Conservation (phyloP, 2,113 vertebrate genomes). For the Apistogramma diplotaenia region DNA sequence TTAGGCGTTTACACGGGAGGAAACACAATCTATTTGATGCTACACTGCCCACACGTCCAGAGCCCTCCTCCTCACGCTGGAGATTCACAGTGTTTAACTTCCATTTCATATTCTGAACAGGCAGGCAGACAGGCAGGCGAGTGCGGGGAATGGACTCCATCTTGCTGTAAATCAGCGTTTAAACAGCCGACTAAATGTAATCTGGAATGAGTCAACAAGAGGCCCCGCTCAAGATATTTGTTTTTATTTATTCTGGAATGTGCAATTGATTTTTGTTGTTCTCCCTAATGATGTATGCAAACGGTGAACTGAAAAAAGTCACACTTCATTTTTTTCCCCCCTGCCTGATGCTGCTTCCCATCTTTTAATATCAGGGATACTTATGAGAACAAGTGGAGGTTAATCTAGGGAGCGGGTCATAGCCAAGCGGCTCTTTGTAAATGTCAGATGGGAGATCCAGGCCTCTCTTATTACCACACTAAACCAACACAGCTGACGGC, state of each 20-base stretch:
- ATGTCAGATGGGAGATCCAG: slow-evolving; percentile 75
- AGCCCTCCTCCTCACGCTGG: slow-evolving; percentile 66
- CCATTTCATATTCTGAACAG: slow-evolving; percentile 79
- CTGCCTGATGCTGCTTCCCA: slow-evolving; percentile 6
- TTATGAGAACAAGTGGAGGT: slow-evolving; percentile 74
- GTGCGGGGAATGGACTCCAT: slow-evolving; percentile 64
- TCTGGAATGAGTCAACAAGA: slow-evolving; percentile 70
- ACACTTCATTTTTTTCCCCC: slow-evolving; percentile 45
- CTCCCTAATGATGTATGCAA: slow-evolving; percentile 68
- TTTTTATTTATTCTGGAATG: slow-evolving; percentile 72
- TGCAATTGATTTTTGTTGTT: slow-evolving; percentile 70
- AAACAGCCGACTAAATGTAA: slow-evolving; percentile 72
- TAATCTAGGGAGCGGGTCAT: slow-evolving; percentile 70
- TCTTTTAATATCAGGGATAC: slow-evolving; percentile 66
- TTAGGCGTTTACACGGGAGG: slow-evolving; percentile 79
- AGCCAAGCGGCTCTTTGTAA: slow-evolving; percentile 70
- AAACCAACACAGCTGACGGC: slow-evolving; percentile 69
- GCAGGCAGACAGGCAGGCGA: slow-evolving; percentile 60
- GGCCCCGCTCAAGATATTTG: slow-evolving; percentile 61
- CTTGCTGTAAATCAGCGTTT: slow-evolving; percentile 75
- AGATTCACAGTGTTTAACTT: slow-evolving; percentile 77
- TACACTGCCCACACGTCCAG: slow-evolving; percentile 78
- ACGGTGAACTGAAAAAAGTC: slow-evolving; percentile 57
- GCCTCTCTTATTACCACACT: slow-evolving; percentile 73
- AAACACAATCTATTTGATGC: slow-evolving; percentile 83